phyloP scores from a whole-genome alignment of 92 coral and sea anemone species.

The Diadumene lineata region DNA sequence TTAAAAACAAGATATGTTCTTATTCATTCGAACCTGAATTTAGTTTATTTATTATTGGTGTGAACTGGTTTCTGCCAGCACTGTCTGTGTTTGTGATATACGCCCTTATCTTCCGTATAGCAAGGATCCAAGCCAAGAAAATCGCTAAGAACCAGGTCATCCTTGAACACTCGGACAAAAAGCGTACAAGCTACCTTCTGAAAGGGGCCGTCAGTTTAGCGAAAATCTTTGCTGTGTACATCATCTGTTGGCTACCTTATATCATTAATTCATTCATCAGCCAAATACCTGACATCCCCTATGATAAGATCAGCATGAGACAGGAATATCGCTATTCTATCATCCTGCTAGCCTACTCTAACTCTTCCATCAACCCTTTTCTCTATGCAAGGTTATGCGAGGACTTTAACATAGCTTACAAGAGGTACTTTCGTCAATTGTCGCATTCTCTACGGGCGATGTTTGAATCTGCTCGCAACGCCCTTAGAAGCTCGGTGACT shows the following conservation, averaged over 20 bases:
- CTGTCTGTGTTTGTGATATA: slow-evolving; percentile 56
- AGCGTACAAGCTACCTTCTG: slow-evolving; percentile 47
- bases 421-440: slow-evolving; percentile 28
- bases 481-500: slow-evolving; percentile 1
- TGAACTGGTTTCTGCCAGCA: slow-evolving; percentile 72
- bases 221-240: slow-evolving; percentile 67
- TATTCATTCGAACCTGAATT: slow-evolving; percentile 38
- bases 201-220: slow-evolving; percentile 79
- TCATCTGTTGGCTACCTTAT: slow-evolving; percentile 81
- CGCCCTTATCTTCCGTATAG: slow-evolving; percentile 71
- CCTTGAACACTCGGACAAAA: slow-evolving; percentile 50
- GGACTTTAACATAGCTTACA: slow-evolving; percentile 66
- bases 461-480: not conserved
- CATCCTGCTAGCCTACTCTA: slow-evolving; percentile 57
- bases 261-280: slow-evolving; percentile 37
- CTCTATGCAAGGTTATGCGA: slow-evolving; percentile 80
- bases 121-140: slow-evolving; percentile 67
- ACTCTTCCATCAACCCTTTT: slow-evolving; percentile 73
- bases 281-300: slow-evolving; percentile 14
- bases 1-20: slow-evolving; percentile 7
- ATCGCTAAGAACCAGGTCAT: slow-evolving; percentile 60
- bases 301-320: slow-evolving; percentile 13
- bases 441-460: not conserved
- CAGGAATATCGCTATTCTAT: slow-evolving; percentile 41
- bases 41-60: slow-evolving; percentile 54